A percentile compares a stretch with the other conserved stretches of the same genome.
Conservation (phyloP, 64 coral and sea anemone species). For the Montipora foliosa region DNA sequence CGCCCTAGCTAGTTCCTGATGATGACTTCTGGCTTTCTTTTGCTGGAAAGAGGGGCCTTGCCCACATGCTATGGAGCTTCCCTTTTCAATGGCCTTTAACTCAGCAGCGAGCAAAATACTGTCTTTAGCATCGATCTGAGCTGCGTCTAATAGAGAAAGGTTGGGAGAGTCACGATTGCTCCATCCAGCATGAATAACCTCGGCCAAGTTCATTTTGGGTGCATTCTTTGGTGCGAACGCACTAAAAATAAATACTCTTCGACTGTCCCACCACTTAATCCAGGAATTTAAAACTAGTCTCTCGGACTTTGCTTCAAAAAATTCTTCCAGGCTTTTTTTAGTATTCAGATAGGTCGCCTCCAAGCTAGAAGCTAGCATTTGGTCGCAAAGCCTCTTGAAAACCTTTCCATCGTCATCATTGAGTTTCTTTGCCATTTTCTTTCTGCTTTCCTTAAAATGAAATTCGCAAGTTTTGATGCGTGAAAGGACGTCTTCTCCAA, state of each 20-base stretch:
- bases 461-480: slow-evolving; percentile 44
- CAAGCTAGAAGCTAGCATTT: background rate
- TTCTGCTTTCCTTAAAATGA: slow-evolving; percentile 41
- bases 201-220: slow-evolving; percentile 46
- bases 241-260: no score
- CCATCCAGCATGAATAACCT: slow-evolving; percentile 64
- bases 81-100: slow-evolving; percentile 21
- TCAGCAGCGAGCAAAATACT: slow-evolving; percentile 38
- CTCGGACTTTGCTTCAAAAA: slow-evolving; percentile 20
- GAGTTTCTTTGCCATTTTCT: slow-evolving; percentile 1
- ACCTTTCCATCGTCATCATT: background rate
- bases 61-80: background rate
- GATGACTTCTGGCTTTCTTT: no score
- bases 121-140: slow-evolving; percentile 14
- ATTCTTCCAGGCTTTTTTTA: slow-evolving; percentile 41
- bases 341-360: background rate
- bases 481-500: background rate
- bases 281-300: slow-evolving; percentile 32
- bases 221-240: background rate
- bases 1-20: no score
- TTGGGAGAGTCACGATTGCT: slow-evolving; percentile 1
- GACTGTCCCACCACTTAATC: slow-evolving; percentile 26
- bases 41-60: no score
- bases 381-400: slow-evolving; percentile 21
- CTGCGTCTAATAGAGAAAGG: slow-evolving; percentile 39